phyloP scores from a whole-genome alignment of 2,888 invertebrate genomes.

The Synergus umbraculus region DNA sequence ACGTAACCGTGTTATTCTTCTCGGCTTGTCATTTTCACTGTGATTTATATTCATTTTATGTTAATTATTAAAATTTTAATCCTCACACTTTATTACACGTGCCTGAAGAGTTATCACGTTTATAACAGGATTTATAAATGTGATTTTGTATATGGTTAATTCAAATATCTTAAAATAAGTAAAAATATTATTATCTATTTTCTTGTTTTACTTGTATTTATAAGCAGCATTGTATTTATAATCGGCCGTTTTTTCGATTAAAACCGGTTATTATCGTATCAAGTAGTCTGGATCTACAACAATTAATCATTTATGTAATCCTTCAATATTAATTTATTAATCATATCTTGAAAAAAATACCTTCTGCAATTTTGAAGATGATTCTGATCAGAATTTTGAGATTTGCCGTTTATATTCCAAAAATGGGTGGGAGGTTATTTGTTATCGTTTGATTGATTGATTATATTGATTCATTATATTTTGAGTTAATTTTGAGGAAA shows the following conservation, averaged over 20 bases:
- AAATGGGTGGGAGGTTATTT: no score
- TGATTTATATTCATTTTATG: not conserved
- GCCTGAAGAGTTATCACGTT: not conserved
- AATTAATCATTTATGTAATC: not conserved
- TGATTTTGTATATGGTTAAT: no score
- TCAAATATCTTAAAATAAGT: no score
- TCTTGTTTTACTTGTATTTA: no score
- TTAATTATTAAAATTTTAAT: slow-evolving; percentile 8
- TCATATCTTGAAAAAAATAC: not conserved
- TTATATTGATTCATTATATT: no score
- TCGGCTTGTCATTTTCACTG: not conserved
- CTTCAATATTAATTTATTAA: not conserved
- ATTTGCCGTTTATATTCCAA: no score
- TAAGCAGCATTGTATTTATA: not conserved
- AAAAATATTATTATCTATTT: no score
- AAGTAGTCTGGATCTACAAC: not conserved
- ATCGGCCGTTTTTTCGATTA: not conserved
- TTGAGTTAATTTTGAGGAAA: no score
- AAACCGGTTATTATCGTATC: slow-evolving; percentile 23
- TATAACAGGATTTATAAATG: no score
- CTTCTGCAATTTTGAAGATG: not conserved
- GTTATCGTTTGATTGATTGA: no score
- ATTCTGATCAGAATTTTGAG: not conserved
- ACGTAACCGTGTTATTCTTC: not conserved
- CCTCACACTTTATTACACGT: not conserved